Conservation (phyloP, 2,113 vertebrate genomes). For the Muntiacus reevesi region DNA sequence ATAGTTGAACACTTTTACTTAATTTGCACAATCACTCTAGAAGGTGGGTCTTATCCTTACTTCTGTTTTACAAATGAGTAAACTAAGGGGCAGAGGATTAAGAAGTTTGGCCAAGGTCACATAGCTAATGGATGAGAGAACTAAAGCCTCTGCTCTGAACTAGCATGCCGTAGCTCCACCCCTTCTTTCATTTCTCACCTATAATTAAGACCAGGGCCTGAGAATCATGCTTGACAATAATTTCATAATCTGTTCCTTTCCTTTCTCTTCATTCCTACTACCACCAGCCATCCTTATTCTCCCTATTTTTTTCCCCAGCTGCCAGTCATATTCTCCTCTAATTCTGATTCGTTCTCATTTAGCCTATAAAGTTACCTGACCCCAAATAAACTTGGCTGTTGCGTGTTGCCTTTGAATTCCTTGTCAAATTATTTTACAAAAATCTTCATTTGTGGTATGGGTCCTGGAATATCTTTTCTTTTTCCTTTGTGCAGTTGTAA, state of each 20-base stretch:
- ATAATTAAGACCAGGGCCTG: not conserved
- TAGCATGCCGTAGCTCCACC: not conserved
- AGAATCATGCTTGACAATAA: not conserved
- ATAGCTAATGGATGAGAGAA: not conserved
- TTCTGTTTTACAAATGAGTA: not conserved
- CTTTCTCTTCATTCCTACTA: not conserved
- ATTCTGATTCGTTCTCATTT: not conserved
- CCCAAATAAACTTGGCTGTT: not conserved
- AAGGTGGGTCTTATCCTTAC: not conserved
- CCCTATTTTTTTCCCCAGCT: not conserved
- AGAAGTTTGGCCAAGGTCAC: not conserved
- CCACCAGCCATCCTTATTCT: no score
- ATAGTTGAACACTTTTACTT: not conserved
- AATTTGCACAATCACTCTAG: not conserved
- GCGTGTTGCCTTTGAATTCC: not conserved
- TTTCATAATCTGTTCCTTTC: not conserved
- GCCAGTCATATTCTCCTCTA: not conserved
- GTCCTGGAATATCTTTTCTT: not conserved
- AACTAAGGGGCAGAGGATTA: not conserved
- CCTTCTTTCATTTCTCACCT: not conserved
- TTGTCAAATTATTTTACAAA: not conserved
- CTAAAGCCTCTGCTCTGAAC: not conserved
- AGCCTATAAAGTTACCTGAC: not conserved
- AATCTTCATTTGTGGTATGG: not conserved
- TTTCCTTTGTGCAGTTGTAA: not conserved